A percentile compares a stretch with the other conserved stretches of the same genome.
Evolutionary conservation across 2,888 invertebrate species (phyloP).

Genomic region (Hymenopus coronatus): DNA sequence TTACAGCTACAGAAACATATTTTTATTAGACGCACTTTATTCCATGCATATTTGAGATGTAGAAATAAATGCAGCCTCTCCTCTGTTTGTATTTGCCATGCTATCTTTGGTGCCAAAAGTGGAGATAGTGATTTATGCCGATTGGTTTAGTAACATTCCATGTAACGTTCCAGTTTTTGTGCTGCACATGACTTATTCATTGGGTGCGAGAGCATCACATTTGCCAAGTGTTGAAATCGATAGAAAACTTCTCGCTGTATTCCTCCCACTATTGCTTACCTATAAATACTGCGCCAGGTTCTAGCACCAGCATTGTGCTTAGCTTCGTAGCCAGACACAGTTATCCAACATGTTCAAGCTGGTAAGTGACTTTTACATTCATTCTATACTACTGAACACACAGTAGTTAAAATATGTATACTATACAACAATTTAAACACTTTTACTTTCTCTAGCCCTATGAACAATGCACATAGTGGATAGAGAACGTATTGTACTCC

Average conservation of each 20-base stretch:
- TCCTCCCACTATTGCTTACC: neutral
- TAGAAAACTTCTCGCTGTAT: neutral
- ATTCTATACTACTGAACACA: too few species aligned
- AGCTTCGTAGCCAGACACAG: neutral
- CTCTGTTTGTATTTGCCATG: too few species aligned
- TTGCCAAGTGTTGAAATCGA: neutral
- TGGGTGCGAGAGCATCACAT: neutral
- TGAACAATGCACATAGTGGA: too few species aligned
- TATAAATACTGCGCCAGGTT: neutral
- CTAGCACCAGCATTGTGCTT: neutral
- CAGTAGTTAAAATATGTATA: too few species aligned
- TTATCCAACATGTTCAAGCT: constrained; percentile 9
- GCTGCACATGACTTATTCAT: neutral
- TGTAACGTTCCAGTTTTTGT: neutral
- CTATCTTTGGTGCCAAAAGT: too few species aligned
- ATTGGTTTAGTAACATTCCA: neutral
- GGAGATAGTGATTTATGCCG: neutral
- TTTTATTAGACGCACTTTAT: too few species aligned
- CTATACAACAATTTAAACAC: too few species aligned
- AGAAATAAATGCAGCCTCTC: too few species aligned
- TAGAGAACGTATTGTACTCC: too few species aligned
- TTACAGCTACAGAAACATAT: too few species aligned
- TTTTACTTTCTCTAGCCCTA: too few species aligned
- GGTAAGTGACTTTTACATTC: neutral
- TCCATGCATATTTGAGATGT: too few species aligned